Evolutionary conservation across 2,113 vertebrate genomes (phyloP), one percentile per base, ranked within the genome.

Genomic region (Pollachius pollachius): DNA sequence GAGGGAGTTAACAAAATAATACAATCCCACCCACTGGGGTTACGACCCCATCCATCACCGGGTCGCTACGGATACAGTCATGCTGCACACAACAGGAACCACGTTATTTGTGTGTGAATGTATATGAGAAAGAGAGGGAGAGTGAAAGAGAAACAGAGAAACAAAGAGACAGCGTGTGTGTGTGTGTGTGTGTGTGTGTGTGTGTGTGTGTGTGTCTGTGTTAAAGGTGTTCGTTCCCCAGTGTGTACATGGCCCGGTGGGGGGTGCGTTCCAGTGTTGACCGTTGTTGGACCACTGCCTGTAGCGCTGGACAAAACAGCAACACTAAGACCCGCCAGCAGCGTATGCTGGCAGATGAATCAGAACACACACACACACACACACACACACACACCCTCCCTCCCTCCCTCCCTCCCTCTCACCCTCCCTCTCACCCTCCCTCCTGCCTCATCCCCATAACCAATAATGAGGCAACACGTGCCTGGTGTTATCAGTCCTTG

Each of bases 11-110:
- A 61, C 63, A 77, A 81, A 78, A 72, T 65, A 58, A 59, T 57
- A 66, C 62, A 68, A 41, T 57, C 0, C 68, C 56, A 0, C 69
- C 63, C 65, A 63, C 61, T 18, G 11, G 63, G 61, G 54, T 41
- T 6, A 6, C 30, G 68, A 77, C 81, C 74, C 59, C 1, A 11
- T 79, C 74, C 65, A 62, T 64, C 68, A 67, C 18, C 34, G 60
- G 8, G 18, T 65, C 19, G 1, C 52, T 27, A 59, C 2, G 25
- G 2, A 54, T 13, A n/a, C 48, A 13, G 9, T 12, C 0, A 16
- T 65, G 52, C 8, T 21, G 62, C 9, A 56, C 13, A 54, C 16
- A 16, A 62, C 9, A 57, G 16, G 23, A 16, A 15, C 15, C 41
- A 0, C 41, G 18, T 67, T 27, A 9, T 48, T 25, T 69, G 67